Evolutionary conservation across 2,113 vertebrate genomes (phyloP).

Genomic region (Indicator indicator): DNA sequence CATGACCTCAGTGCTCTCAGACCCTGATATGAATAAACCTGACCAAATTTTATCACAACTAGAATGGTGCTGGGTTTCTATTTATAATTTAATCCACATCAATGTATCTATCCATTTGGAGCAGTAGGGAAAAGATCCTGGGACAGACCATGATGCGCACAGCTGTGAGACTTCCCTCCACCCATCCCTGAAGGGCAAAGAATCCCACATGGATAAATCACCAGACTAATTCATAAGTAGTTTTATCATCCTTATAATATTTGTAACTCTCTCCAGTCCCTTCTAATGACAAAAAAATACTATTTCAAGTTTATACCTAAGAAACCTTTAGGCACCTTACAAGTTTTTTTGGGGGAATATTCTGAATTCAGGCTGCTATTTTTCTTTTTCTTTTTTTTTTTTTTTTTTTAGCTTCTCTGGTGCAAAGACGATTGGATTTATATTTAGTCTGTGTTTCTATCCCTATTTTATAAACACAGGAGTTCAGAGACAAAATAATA

Average conservation of each 20-base stretch:
- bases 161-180: background rate
- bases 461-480: slow-evolving; percentile 66
- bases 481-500: slow-evolving; percentile 73
- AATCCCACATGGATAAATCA: background rate
- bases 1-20: background rate
- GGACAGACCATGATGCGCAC: background rate
- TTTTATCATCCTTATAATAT: background rate
- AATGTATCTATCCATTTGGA: background rate
- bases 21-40: background rate
- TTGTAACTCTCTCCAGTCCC: background rate
- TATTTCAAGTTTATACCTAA: background rate
- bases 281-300: background rate
- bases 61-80: background rate
- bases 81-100: background rate
- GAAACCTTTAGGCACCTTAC: background rate
- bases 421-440: slow-evolving; percentile 12
- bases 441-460: slow-evolving; percentile 74
- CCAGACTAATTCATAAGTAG: background rate
- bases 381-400: no score
- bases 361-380: background rate
- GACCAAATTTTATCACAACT: background rate
- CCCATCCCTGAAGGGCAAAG: background rate
- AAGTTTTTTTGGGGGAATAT: background rate
- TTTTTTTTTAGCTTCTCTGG: background rate
- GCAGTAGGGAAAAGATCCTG: background rate